Evolutionary conservation across 2,113 vertebrate genomes (phyloP).

Genomic region (Paracanthobrama guichenoti): DNA sequence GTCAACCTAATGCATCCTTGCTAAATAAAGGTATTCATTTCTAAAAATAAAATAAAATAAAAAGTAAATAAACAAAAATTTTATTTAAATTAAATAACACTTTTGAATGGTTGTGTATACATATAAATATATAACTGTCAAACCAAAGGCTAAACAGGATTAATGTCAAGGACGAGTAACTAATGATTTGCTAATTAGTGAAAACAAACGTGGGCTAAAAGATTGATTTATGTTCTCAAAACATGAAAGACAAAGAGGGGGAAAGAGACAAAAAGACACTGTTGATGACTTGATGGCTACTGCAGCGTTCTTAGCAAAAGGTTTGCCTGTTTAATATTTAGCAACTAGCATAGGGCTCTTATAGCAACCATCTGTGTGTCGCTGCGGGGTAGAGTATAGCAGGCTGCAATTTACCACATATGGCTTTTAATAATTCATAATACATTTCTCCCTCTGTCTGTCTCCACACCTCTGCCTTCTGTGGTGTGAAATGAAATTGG

Average conservation of each 20-base stretch:
- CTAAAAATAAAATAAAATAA: too few species aligned
- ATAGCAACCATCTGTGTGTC: slow-evolving; percentile 73
- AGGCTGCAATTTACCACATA: slow-evolving; percentile 71
- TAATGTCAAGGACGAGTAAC: neutral
- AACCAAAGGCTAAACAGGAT: slow-evolving; percentile 7
- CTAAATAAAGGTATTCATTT: too few species aligned
- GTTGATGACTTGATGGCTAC: slow-evolving; percentile 4
- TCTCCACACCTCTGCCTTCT: slow-evolving; percentile 64
- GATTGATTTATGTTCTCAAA: neutral
- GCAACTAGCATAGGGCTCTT: slow-evolving; percentile 52
- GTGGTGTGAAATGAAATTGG: slow-evolving; percentile 58
- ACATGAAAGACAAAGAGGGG: slow-evolving; percentile 1
- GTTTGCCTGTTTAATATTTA: slow-evolving; percentile 71
- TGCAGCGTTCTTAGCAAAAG: slow-evolving; percentile 19
- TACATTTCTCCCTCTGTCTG: slow-evolving; percentile 46
- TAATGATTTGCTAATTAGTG: neutral
- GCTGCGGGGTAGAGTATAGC: slow-evolving; percentile 60
- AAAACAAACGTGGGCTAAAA: neutral
- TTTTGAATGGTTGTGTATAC: neutral
- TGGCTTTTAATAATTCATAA: slow-evolving; percentile 78
- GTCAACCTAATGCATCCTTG: too few species aligned
- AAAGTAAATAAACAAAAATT: too few species aligned
- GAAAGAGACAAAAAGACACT: slow-evolving; percentile 4
- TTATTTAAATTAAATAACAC: too few species aligned
- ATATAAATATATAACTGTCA: neutral